Evolutionary conservation across 2,888 invertebrate genomes (phyloP).

Genomic region (Cyclophora albipunctata): DNA sequence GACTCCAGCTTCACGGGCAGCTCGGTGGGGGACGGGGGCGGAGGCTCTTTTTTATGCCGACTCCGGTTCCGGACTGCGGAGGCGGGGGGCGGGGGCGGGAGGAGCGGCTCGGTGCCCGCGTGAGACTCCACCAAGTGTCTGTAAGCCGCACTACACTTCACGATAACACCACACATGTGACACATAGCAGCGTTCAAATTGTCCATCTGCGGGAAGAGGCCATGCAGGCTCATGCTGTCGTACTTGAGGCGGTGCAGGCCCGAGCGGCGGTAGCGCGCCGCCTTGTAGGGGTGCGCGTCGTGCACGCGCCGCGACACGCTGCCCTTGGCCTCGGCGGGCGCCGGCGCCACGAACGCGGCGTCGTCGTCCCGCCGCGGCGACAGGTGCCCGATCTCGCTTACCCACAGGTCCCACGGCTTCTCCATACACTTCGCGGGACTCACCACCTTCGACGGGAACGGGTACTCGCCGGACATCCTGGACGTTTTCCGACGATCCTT

Average conservation of each 20-base stretch:
- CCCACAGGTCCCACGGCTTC: slow-evolving; percentile 72
- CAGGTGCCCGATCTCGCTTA: slow-evolving; percentile 64
- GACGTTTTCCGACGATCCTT: slow-evolving; percentile 39
- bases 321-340: slow-evolving; percentile 46
- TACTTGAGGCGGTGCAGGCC: slow-evolving; percentile 70
- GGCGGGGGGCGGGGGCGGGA: slow-evolving; percentile 63
- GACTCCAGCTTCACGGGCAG: slow-evolving; percentile 53
- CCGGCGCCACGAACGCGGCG: slow-evolving; percentile 42
- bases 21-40: slow-evolving; percentile 51
- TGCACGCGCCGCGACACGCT: slow-evolving; percentile 39
- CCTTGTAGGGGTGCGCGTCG: slow-evolving; percentile 50
- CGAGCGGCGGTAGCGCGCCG: slow-evolving; percentile 47
- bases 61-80: slow-evolving; percentile 44
- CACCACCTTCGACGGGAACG: slow-evolving; percentile 56
- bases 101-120: slow-evolving; percentile 51
- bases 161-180: slow-evolving; percentile 83
- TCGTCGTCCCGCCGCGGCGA: slow-evolving; percentile 64
- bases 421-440: slow-evolving; percentile 69
- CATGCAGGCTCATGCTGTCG: slow-evolving; percentile 83
- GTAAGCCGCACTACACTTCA: slow-evolving; percentile 86
- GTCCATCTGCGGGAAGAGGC: slow-evolving; percentile 86
- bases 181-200: slow-evolving; percentile 85
- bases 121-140: slow-evolving; percentile 81
- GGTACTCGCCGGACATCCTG: slow-evolving; percentile 66
- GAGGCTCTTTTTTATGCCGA: slow-evolving; percentile 61